A percentile compares a stretch with the other conserved stretches of the same genome.
Evolutionary conservation across 2,113 vertebrate genomes (phyloP).

Genomic region (Gadus chalcogrammus): DNA sequence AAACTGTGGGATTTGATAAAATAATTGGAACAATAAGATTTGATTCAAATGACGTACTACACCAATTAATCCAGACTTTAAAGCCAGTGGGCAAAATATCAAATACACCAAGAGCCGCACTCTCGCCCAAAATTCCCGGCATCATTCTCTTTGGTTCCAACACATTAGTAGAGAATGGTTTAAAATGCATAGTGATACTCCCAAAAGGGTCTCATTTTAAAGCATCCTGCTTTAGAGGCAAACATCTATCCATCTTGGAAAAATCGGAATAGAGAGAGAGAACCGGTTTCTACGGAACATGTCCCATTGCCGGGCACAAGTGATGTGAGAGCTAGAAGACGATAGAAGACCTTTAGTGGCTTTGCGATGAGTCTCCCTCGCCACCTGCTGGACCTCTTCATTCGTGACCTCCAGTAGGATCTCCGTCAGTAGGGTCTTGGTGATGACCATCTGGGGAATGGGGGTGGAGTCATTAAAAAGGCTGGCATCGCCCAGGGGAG

Average conservation of each 20-base stretch:
- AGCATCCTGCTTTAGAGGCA: not conserved
- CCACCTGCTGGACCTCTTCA: slow-evolving; percentile 92
- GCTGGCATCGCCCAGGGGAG: not conserved
- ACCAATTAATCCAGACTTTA: no score
- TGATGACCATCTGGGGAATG: slow-evolving; percentile 84
- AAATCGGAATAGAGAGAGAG: slow-evolving; percentile 18
- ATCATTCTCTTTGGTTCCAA: slow-evolving; percentile 48
- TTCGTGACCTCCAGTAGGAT: slow-evolving; percentile 97
- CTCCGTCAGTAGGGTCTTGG: slow-evolving; percentile 95
- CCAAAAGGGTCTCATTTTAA: slow-evolving; percentile 30
- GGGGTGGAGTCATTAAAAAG: not conserved
- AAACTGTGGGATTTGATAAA: slow-evolving; percentile 9
- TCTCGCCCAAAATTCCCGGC: not conserved
- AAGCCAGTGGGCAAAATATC: no score
- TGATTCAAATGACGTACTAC: no score
- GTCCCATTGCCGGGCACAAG: slow-evolving; percentile 45
- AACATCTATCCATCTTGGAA: not conserved
- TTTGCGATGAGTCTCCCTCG: slow-evolving; percentile 92
- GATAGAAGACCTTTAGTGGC: slow-evolving; percentile 91
- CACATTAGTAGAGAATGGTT: slow-evolving; percentile 73
- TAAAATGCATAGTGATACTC: slow-evolving; percentile 16
- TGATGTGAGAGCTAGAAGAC: slow-evolving; percentile 44
- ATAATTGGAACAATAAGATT: no score
- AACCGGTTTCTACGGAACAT: slow-evolving; percentile 36
- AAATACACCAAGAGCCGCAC: no score